These are phyloP conservation scores for Mormoops blainvillei DNA, from an alignment of 2,113 vertebrate species.

Conservation along the genomic window DNA sequence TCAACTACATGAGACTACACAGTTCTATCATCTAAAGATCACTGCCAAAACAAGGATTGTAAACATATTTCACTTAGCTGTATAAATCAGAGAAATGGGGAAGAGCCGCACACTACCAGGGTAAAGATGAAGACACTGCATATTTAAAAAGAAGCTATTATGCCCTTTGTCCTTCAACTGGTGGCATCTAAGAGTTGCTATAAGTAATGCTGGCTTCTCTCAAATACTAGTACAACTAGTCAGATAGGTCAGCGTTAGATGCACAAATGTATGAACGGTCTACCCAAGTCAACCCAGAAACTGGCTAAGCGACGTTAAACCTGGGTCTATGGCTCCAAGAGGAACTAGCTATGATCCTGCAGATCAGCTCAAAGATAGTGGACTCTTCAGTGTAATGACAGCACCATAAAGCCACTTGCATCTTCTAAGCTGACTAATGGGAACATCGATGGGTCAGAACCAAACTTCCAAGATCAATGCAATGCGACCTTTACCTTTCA, in stretches of 20 bases:
- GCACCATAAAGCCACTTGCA: not conserved
- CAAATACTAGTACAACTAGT: accelerated
- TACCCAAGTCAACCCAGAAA: not conserved
- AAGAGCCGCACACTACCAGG: no score
- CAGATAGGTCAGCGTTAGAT: no score
- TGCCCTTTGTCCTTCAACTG: not conserved
- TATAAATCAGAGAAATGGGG: not conserved
- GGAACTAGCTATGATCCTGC: not conserved
- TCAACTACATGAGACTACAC: not conserved
- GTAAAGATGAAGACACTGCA: not conserved
- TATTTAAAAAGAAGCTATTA: not conserved
- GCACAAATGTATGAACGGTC: no score
- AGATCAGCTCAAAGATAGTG: not conserved
- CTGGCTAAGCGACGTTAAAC: no score
- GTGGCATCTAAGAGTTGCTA: not conserved
- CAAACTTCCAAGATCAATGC: not conserved
- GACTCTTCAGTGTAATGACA: not conserved
- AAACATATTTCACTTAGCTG: not conserved
- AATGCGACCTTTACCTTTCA: not conserved
- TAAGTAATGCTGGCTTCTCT: not conserved
- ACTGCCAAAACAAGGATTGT: no score
- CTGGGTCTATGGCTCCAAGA: not conserved
- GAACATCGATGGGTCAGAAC: not conserved
- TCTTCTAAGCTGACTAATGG: not conserved
- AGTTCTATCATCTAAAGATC: accelerated